Evolutionary conservation across 92 coral and sea anemone genomes (phyloP), one percentile per base, ranked within the genome.

Genomic region (Epizoanthus ramosus): DNA sequence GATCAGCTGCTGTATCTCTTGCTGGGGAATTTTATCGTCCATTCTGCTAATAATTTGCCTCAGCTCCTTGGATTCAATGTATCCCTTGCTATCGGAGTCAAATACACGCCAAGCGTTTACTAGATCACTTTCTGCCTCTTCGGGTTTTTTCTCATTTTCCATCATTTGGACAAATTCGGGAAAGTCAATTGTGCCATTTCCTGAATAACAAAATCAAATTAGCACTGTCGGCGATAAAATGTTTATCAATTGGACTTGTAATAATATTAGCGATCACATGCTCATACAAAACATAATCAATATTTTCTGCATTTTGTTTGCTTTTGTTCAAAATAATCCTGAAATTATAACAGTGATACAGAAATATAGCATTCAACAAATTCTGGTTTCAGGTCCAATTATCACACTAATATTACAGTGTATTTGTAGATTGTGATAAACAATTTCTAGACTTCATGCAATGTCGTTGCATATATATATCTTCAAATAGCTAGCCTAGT

Each of bases 71-170:
- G 97, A 88, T 9, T 91, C 92, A 23, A 93, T 88, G 64, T 47
- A 93, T 6, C 94, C 94, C 68, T 81, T 93, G 87, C 80, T 69
- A 9, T 91, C 97, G 3, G 92, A 68, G 65, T 93, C 97, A 63
- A 93, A 93, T 74, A 93, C 97, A 0, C 89, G 71, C 87, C 92
- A 93, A 21, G 97, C 97, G 66, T 63, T 83, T 13, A 81, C 63
- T 22, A 86, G 71, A 15, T 87, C 94, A 17, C 89, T 93, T 75
- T 85, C 84, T 16, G 6, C 88, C 65, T 91, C 97, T 14, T 85
- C 84, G 5, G 92, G 91, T 21, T 63, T 72, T 73, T 87, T 88
- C 74, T 93, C 91, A 23, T 83, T 74, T 56, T 93, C 94, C 97
- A 91, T 93, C 72, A 91, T 79, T 37, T 74, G 54, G 16, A 93